Evolutionary conservation across 2,888 invertebrate species (phyloP).

Genomic region (Philopedon plagiatum): DNA sequence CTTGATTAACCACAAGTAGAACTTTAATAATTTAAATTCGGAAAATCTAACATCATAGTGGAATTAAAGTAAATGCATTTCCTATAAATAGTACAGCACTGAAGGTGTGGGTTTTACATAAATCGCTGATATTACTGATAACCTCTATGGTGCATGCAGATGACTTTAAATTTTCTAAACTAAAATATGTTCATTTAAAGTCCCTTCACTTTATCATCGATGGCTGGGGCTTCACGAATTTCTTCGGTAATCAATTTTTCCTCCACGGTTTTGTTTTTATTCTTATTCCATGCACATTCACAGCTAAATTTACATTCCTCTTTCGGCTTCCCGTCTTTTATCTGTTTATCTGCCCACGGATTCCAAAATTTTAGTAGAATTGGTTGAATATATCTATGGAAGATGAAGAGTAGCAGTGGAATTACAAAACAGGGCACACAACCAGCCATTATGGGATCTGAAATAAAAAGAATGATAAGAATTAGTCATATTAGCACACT

Average conservation of each 20-base stretch:
- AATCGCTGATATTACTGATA: too few relatives aligned
- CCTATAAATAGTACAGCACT: too few relatives aligned
- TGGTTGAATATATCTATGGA: slow-evolving; percentile 89
- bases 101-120: too few relatives aligned
- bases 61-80: too few relatives aligned
- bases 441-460: slow-evolving; percentile 63
- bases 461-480: neutral
- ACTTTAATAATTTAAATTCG: too few relatives aligned
- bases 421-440: slow-evolving; percentile 90
- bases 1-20: too few relatives aligned
- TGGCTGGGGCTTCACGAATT: neutral
- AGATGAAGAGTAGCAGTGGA: slow-evolving; percentile 85
- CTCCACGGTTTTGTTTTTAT: slow-evolving; percentile 41
- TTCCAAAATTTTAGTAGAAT: slow-evolving; percentile 86
- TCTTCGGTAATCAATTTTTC: neutral
- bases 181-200: neutral
- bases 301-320: slow-evolving; percentile 56
- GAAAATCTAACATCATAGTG: too few relatives aligned
- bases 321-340: slow-evolving; percentile 53
- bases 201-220: slow-evolving; percentile 17
- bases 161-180: neutral
- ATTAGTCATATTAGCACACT: too few relatives aligned
- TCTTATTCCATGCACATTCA: slow-evolving; percentile 57
- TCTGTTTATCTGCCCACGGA: slow-evolving; percentile 75
- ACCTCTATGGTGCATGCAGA: neutral